Evolutionary conservation across 2,888 invertebrate genomes (phyloP).

Genomic region (Temnothorax rugatulus): DNA sequence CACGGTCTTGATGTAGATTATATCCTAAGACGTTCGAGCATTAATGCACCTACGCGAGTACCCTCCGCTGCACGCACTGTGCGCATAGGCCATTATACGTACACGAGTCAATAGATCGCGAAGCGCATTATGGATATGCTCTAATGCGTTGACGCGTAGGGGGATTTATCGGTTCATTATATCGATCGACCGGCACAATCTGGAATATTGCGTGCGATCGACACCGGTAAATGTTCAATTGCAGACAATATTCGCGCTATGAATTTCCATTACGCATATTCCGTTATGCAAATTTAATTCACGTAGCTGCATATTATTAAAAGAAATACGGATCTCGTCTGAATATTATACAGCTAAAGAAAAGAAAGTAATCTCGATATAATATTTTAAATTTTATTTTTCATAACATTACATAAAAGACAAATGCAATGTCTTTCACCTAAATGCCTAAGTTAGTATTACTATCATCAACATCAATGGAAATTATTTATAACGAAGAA

Average conservation of each 20-base stretch:
- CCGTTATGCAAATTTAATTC: neutral
- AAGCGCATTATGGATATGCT: constrained; percentile 69
- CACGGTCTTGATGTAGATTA: constrained; percentile 72
- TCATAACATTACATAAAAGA: neutral
- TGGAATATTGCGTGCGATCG: constrained; percentile 55
- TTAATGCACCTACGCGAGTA: constrained; percentile 63
- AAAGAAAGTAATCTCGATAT: neutral
- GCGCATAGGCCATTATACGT: constrained; percentile 65
- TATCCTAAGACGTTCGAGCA: constrained; percentile 73
- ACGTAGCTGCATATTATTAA: neutral
- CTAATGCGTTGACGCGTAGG: constrained; percentile 63
- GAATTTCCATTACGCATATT: constrained; percentile 24
- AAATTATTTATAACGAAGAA: neutral
- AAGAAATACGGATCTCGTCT: neutral
- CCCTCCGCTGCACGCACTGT: constrained; percentile 58
- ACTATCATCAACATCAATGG: neutral
- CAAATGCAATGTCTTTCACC: neutral
- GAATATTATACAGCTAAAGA: neutral
- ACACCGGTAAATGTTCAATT: constrained; percentile 43
- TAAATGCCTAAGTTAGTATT: neutral
- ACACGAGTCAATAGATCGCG: constrained; percentile 72
- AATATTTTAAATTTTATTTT: constrained; percentile 2
- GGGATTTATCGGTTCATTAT: constrained; percentile 71
- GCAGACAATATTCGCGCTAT: constrained; percentile 29
- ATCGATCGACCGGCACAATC: constrained; percentile 63